Percentiles rank a stretch among this genome's conserved stretches.
These are phyloP conservation scores for Thalassarche chlororhynchos DNA, from an alignment of 2,113 vertebrate species.

Conservation along the genomic window DNA sequence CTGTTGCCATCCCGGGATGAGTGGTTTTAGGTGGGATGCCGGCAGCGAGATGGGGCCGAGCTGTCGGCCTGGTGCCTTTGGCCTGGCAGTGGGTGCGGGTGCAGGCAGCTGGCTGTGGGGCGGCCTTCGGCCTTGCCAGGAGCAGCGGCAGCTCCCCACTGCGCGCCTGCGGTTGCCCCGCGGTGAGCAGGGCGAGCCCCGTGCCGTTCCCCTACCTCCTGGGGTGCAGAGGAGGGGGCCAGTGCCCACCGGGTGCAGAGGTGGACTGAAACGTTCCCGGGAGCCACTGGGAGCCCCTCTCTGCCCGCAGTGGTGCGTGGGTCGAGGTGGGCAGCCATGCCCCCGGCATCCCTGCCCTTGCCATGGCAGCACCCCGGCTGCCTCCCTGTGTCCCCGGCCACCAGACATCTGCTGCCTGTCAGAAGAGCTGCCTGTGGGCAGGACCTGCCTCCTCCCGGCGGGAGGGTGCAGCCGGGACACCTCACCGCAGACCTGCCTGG, in stretches of 20 bases:
- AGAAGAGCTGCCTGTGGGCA: background rate
- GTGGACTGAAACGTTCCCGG: accelerated
- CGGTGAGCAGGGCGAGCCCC: background rate
- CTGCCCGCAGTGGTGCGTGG: background rate
- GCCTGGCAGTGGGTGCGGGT: background rate
- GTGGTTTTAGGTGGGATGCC: background rate
- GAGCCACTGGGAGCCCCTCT: background rate
- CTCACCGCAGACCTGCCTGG: too few relatives aligned
- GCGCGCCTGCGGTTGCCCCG: too few relatives aligned
- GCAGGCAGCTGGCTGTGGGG: background rate
- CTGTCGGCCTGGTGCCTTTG: background rate
- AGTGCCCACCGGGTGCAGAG: too few relatives aligned
- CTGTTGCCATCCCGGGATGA: too few relatives aligned
- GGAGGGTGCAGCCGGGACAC: background rate
- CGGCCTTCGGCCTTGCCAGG: background rate
- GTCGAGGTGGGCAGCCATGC: too few relatives aligned
- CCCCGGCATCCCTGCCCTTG: background rate
- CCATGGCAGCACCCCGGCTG: background rate
- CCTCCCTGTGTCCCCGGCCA: background rate
- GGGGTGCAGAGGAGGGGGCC: background rate
- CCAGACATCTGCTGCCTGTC: accelerated
- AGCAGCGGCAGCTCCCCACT: background rate
- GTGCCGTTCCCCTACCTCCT: background rate
- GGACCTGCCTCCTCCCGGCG: background rate
- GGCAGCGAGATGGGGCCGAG: background rate